Evolutionary conservation across 2,888 invertebrate genomes (phyloP).

Genomic region (Acronicta leporina): DNA sequence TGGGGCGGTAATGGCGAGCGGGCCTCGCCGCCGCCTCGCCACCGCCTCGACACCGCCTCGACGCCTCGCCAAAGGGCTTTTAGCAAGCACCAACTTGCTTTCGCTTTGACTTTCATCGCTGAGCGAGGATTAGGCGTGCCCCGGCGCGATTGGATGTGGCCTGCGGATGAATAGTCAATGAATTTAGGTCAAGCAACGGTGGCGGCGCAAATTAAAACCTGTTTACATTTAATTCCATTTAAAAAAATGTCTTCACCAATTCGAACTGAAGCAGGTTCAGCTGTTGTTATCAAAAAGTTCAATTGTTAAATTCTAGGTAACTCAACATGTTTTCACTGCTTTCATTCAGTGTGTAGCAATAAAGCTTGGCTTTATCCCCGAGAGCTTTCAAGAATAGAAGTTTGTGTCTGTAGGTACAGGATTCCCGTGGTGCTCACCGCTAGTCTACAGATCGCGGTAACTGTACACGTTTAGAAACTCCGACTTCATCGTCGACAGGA

Average conservation of each 20-base stretch:
- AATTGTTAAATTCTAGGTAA: constrained; percentile 27
- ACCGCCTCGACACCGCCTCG: constrained; percentile 58
- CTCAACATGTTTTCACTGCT: constrained; percentile 27
- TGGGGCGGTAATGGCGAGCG: constrained; percentile 71
- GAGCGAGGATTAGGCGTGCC: constrained; percentile 73
- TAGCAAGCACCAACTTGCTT: constrained; percentile 78
- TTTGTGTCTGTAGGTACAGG: constrained; percentile 49
- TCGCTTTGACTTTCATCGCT: constrained; percentile 80
- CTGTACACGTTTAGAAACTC: constrained; percentile 68
- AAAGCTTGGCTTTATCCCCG: constrained; percentile 62
- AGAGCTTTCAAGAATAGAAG: constrained; percentile 68
- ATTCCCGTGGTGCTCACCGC: constrained; percentile 47
- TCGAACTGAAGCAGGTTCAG: constrained; percentile 27
- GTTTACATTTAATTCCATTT: constrained; percentile 54
- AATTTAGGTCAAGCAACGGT: constrained; percentile 72
- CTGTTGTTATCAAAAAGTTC: constrained; percentile 17
- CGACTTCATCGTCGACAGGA: constrained; percentile 61
- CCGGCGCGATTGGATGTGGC: constrained; percentile 75
- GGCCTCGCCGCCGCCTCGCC: constrained; percentile 37
- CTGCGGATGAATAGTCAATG: constrained; percentile 80
- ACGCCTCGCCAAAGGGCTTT: constrained; percentile 81
- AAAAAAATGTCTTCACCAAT: constrained; percentile 35
- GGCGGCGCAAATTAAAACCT: constrained; percentile 59
- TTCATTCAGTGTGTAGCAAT: constrained; percentile 39
- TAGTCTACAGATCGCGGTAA: constrained; percentile 66